Percentiles rank a stretch among this genome's conserved stretches.
phyloP scores from a whole-genome alignment of 2,888 invertebrate genomes.

The Hirtodrosophila trivittata region DNA sequence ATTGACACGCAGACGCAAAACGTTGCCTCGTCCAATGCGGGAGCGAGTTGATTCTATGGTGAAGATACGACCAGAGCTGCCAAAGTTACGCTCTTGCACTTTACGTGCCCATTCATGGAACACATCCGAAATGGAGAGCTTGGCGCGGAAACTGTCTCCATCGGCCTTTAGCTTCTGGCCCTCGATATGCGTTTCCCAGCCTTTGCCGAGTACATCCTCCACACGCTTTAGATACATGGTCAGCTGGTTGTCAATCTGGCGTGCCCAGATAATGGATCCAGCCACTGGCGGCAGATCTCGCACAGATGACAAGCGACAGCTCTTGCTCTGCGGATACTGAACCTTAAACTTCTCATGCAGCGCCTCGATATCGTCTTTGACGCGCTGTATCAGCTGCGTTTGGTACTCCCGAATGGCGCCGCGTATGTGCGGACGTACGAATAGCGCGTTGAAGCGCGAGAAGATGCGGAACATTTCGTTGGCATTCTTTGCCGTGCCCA shows the following conservation, averaged over 20 bases:
- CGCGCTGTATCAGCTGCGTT: slow-evolving; percentile 98
- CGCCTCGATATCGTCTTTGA: slow-evolving; percentile 99
- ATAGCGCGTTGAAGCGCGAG: slow-evolving; percentile 98
- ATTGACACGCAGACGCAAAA: slow-evolving; percentile 96
- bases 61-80: slow-evolving; percentile 97
- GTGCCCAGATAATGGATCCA: slow-evolving; percentile 99
- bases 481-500: slow-evolving; percentile 99
- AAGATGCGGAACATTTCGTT: slow-evolving; percentile 99
- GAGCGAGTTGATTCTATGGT: slow-evolving; percentile 93
- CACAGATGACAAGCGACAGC: slow-evolving; percentile 94
- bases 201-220: slow-evolving; percentile 98
- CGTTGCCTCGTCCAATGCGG: slow-evolving; percentile 91
- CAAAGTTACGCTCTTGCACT: slow-evolving; percentile 96
- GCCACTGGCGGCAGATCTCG: slow-evolving; percentile 98
- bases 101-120: slow-evolving; percentile 99
- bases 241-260: slow-evolving; percentile 98
- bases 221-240: slow-evolving; percentile 98
- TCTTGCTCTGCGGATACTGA: slow-evolving; percentile 97
- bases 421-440: slow-evolving; percentile 98
- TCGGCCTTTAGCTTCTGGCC: slow-evolving; percentile 98
- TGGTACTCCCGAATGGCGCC: slow-evolving; percentile 99
- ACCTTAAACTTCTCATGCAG: slow-evolving; percentile 99
- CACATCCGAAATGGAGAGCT: slow-evolving; percentile 97
- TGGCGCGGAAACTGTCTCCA: slow-evolving; percentile 98
- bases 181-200: slow-evolving; percentile 99